Evolutionary conservation across 2,888 invertebrate genomes (phyloP).

Genomic region (Ommatoiulus sabulosus): DNA sequence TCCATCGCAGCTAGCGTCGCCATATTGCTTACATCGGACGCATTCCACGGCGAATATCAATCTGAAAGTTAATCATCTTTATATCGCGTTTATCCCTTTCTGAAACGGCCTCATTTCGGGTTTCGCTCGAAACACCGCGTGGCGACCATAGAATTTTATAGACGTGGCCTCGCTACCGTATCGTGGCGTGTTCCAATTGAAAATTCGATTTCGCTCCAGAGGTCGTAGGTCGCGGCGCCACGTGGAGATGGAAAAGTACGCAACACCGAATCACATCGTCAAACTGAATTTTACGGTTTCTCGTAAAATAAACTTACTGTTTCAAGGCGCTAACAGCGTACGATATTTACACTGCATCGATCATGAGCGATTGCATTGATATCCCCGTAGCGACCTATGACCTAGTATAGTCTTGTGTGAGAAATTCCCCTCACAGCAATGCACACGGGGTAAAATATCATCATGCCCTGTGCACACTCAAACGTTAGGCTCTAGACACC

Average conservation of each 20-base stretch:
- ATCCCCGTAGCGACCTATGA: neutral
- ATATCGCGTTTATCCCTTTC: neutral
- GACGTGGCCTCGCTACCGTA: neutral
- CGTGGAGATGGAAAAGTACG: neutral
- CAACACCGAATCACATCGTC: neutral
- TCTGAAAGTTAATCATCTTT: neutral
- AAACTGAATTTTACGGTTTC: neutral
- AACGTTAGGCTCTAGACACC: neutral
- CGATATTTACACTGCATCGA: neutral
- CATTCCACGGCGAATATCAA: neutral
- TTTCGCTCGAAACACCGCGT: neutral
- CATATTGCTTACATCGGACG: neutral
- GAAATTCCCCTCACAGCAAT: neutral
- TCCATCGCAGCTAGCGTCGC: neutral
- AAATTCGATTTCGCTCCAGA: neutral
- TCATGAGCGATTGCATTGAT: neutral
- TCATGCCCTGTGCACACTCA: neutral
- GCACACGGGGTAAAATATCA: neutral
- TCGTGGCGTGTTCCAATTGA: neutral
- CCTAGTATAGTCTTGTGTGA: neutral
- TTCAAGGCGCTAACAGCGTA: neutral
- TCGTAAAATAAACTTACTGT: neutral
- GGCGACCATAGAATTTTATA: constrained; percentile 6
- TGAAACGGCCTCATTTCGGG: neutral
- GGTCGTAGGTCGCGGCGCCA: neutral